Base-by-base conservation (phyloP, 1,140 invertebrate genomes). In the Musca vetustissima region DNA sequence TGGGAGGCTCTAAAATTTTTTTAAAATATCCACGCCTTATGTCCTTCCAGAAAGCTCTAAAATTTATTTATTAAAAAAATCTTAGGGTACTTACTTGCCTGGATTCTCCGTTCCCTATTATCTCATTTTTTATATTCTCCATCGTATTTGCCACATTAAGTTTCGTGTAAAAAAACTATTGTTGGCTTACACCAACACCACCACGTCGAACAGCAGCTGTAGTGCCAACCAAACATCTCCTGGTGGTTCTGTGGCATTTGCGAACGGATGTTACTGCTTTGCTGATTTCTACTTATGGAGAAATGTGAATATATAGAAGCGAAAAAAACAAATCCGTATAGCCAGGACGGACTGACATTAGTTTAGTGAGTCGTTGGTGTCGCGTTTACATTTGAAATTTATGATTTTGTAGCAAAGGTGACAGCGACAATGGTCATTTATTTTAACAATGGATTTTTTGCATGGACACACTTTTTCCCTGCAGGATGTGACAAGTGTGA, bases 381-480 rank as follows among this genome's bases (percentile, higher is more conserved):
- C 66, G 66, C 50, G 50, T 59, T 50, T 64, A 25, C 66, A 68
- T 68, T 66, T 66, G 59, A 57, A 68, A 71, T 71, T 71, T 71
- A 71, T 71, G 70, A 71, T 49, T 68, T 71, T 65, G 59, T 64
- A 50, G 59, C 43, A 24, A 64, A 71, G 59, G 65, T 68, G 66
- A 70, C 25, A 68, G 43, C 15, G 57, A 64, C 49, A 57, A 66
- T 66, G 61, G 66, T 57, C 36, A 55, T 70, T 68, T 68, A 43
- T 70, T 68, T 66, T 48, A 48, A 65, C 36, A 43, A 43, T 43
- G 36, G 11, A 43, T 7, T 32, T 32, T 32, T 43, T 43, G 28
- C 28, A 28, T 8, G 28, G 8, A n/a, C n/a, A 28, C 13, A 11
- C 36, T 43, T 43, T 43, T 43, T 32, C 28, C 28, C 28, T 4